Conservation (phyloP, 2,888 invertebrate species). For the Drosophila siamana region DNA sequence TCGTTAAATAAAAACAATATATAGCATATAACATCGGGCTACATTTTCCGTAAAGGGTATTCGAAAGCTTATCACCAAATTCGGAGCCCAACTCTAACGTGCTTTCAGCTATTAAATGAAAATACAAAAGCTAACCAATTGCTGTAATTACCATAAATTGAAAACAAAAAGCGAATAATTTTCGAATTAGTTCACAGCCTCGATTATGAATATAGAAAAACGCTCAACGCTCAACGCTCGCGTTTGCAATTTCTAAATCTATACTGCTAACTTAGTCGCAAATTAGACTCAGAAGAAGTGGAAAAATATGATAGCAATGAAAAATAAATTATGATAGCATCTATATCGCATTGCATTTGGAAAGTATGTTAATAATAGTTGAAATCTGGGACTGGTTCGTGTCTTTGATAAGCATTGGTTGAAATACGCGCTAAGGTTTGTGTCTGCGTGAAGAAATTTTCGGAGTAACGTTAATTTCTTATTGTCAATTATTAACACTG, state of each 20-base stretch:
- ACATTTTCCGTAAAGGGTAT: neutral
- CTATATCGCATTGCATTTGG: no score
- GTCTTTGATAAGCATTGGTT: neutral
- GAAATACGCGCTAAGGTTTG: neutral
- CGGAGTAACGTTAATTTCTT: no score
- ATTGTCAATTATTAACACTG: no score
- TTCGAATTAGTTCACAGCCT: conserved; percentile 36
- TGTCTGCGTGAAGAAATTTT: no score
- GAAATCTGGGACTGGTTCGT: neutral
- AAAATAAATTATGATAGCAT: no score
- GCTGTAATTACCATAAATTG: conserved; percentile 61
- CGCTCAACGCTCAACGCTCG: neutral
- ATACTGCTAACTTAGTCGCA: neutral
- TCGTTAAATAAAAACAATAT: no score
- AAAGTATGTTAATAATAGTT: no score
- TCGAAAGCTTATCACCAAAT: neutral
- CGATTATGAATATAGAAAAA: conserved; percentile 13
- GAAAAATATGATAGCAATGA: no score
- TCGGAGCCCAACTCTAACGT: neutral
- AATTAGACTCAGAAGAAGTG: no score
- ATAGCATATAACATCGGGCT: no score
- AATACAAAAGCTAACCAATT: conserved; percentile 65
- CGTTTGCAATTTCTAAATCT: neutral
- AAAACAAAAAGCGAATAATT: conserved; percentile 59
- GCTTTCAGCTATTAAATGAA: conserved; percentile 51